Evolutionary conservation across 2,888 invertebrate genomes (phyloP).

Genomic region (Amblyjoppa fuscipennis): DNA sequence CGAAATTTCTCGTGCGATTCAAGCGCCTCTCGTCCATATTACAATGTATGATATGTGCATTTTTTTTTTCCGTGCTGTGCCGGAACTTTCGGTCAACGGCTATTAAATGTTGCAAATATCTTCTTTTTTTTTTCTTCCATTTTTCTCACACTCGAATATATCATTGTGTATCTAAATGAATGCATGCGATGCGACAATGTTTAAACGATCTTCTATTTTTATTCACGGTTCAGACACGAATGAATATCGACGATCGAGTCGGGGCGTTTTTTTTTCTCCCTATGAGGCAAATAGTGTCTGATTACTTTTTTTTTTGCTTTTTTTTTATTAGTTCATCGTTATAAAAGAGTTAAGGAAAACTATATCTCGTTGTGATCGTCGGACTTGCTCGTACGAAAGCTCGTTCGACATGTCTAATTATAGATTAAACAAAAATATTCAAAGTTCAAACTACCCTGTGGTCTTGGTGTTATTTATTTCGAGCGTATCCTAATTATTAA

Average conservation of each 20-base stretch:
- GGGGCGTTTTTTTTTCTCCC: conserved; percentile 58
- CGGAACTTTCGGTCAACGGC: conserved; percentile 22
- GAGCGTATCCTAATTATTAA: conserved; percentile 1
- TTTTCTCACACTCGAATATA: conserved; percentile 20
- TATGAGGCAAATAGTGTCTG: conserved; percentile 54
- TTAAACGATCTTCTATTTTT: conserved; percentile 59
- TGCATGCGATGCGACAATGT: conserved; percentile 44
- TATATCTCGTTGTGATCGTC: conserved; percentile 82
- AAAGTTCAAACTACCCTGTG: conserved; percentile 74
- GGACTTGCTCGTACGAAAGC: conserved; percentile 67
- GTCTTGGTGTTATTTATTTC: conserved; percentile 46
- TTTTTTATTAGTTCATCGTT: conserved; percentile 75
- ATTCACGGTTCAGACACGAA: conserved; percentile 48
- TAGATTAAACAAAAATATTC: conserved; percentile 76
- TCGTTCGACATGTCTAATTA: conserved; percentile 78
- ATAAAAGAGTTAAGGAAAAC: conserved; percentile 74
- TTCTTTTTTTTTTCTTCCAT: conserved; percentile 20
- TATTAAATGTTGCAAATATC: background rate
- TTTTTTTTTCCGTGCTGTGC: conserved; percentile 34
- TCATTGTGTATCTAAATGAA: conserved; percentile 49
- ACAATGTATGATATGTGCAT: conserved; percentile 16
- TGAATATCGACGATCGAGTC: conserved; percentile 58
- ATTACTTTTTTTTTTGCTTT: conserved; percentile 52
- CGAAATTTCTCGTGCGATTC: conserved; percentile 27
- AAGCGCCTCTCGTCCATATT: conserved; percentile 25